A percentile compares a stretch with the other conserved stretches of the same genome.
Conservation (phyloP, 2,797 vertebrate species). For the Eulemur rubriventer region DNA sequence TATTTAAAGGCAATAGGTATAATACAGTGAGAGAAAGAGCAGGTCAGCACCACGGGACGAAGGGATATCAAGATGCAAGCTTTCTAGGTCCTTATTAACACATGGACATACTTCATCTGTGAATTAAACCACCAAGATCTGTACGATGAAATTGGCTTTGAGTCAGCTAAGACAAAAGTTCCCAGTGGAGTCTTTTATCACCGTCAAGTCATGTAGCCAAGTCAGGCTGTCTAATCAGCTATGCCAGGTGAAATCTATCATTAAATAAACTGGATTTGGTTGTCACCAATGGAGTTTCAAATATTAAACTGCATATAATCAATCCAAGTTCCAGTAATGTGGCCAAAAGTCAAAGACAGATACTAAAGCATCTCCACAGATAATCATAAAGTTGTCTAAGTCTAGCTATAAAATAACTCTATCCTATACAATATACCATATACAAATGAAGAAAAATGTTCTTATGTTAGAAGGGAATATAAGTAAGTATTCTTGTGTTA, state of each 20-base stretch:
- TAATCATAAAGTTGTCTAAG: not conserved
- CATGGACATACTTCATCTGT: not conserved
- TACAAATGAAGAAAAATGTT: not conserved
- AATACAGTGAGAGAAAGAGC: not conserved
- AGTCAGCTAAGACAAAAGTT: not conserved
- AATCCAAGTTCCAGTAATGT: not conserved
- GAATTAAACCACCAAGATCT: not conserved
- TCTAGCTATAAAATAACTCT: not conserved
- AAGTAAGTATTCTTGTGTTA: not conserved
- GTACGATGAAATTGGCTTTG: not conserved
- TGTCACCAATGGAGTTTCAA: not conserved
- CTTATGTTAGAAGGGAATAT: not conserved
- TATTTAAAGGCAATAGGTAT: not conserved
- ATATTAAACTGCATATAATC: not conserved
- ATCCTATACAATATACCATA: not conserved
- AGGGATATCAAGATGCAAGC: not conserved
- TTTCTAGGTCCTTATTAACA: not conserved
- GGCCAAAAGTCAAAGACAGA: not conserved
- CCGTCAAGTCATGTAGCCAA: not conserved
- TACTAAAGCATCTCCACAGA: not conserved
- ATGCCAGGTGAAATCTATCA: not conserved
- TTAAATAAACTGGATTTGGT: not conserved
- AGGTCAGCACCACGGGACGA: not conserved
- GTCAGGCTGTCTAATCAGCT: not conserved
- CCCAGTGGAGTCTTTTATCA: not conserved